Evolutionary conservation across 2,888 invertebrate species (phyloP).

Genomic region (Caenorhabditis uteleia): DNA sequence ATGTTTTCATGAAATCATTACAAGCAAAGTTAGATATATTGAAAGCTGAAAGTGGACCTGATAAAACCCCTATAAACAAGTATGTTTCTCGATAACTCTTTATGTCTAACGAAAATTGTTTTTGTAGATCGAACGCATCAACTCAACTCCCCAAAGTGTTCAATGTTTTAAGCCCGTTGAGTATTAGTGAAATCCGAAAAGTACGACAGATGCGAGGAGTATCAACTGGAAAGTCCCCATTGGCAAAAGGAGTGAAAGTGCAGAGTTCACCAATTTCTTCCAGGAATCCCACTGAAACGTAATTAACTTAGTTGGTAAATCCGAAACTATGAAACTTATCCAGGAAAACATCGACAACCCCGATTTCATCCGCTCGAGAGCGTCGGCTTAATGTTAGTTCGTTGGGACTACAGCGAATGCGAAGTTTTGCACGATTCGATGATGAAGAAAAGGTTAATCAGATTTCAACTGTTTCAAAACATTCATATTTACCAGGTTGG

Average conservation of each 20-base stretch:
- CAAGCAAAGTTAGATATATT: conserved; percentile 57
- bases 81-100: neutral
- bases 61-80: conserved; percentile 24
- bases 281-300: neutral
- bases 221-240: conserved; percentile 26
- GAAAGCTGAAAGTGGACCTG: conserved; percentile 30
- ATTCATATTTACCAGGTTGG: conserved; percentile 1
- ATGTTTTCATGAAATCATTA: conserved; percentile 57
- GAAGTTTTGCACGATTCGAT: conserved; percentile 25
- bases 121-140: conserved; percentile 22
- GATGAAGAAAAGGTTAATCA: conserved; percentile 3
- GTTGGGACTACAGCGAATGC: conserved; percentile 27
- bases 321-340: conserved; percentile 1
- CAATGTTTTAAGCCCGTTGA: conserved; percentile 55
- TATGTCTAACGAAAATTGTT: no score
- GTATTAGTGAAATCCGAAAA: conserved; percentile 53
- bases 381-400: conserved; percentile 21
- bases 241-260: conserved; percentile 8
- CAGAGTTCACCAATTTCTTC: neutral
- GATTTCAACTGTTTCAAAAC: neutral
- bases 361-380: conserved; percentile 7
- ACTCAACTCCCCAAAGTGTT: conserved; percentile 45
- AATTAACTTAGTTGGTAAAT: neutral
- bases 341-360: conserved; percentile 4
- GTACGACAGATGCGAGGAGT: conserved; percentile 40